Percentiles rank a stretch among this genome's conserved stretches.
These are phyloP conservation scores for Ormyrus rosae DNA, from an alignment of 2,888 invertebrate genomes.

Conservation along the genomic window DNA sequence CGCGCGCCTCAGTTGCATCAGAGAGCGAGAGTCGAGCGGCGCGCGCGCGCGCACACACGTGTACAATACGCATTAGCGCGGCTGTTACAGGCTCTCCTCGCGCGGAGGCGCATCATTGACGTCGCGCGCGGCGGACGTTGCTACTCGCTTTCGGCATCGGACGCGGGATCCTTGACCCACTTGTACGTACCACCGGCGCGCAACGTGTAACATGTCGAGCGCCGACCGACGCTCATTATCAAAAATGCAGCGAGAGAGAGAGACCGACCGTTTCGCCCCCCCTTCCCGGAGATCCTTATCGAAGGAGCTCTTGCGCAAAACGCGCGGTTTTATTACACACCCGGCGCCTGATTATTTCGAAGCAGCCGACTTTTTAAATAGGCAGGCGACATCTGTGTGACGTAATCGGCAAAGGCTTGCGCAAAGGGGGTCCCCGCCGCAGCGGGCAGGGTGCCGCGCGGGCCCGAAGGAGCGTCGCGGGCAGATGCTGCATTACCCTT, in stretches of 20 bases:
- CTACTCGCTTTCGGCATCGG: slow-evolving; percentile 12
- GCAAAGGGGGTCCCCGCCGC: background rate
- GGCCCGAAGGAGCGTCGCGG: slow-evolving; percentile 14
- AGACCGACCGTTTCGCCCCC: too few species aligned
- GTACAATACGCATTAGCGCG: background rate
- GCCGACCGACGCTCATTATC: slow-evolving; percentile 16
- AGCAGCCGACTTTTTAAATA: background rate
- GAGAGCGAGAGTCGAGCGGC: slow-evolving; percentile 16
- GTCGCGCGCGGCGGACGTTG: background rate
- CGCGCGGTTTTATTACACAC: too few species aligned
- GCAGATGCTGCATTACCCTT: slow-evolving; percentile 50
- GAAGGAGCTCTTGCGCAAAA: too few species aligned
- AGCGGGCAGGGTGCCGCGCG: background rate
- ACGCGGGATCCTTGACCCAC: slow-evolving; percentile 62
- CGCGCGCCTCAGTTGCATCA: slow-evolving; percentile 44
- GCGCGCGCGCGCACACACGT: background rate
- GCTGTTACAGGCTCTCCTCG: background rate
- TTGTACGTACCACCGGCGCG: slow-evolving; percentile 8
- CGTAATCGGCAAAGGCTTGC: slow-evolving; percentile 10
- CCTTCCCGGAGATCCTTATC: too few species aligned
- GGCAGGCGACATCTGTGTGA: slow-evolving; percentile 15
- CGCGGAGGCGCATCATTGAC: slow-evolving; percentile 21
- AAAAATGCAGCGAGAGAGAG: slow-evolving; percentile 8
- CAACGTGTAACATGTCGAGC: slow-evolving; percentile 25
- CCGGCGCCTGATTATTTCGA: too few species aligned